Percentiles rank a stretch among this genome's conserved stretches.
Evolutionary conservation across 2,113 vertebrate genomes (phyloP).

Genomic region (Trematocara macrostoma): DNA sequence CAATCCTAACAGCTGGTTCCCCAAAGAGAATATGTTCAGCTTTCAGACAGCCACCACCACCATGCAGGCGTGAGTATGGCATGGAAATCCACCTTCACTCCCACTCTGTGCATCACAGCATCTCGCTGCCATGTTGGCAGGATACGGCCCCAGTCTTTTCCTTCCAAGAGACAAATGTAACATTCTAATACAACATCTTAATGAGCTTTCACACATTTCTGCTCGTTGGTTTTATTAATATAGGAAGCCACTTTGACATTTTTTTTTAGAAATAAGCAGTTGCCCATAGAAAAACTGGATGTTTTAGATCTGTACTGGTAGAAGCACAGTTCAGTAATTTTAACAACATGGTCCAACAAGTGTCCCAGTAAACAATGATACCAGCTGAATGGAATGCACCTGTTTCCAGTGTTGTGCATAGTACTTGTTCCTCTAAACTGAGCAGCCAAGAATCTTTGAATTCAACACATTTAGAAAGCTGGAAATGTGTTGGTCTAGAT

Average conservation of each 20-base stretch:
- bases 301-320: neutral
- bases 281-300: neutral
- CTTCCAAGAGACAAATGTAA: neutral
- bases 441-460: neutral
- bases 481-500: neutral
- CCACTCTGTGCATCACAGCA: neutral
- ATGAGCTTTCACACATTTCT: conserved; percentile 4
- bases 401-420: neutral
- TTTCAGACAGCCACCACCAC: conserved; percentile 96
- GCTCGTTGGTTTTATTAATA: neutral
- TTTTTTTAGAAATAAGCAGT: neutral
- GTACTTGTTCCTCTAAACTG: neutral
- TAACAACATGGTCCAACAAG: neutral
- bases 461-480: neutral
- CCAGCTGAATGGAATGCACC: neutral
- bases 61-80: conserved; percentile 96
- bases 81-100: neutral
- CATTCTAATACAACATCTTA: neutral
- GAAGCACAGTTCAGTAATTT: neutral
- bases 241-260: neutral
- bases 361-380: neutral
- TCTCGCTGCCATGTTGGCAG: neutral
- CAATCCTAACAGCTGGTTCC: conserved; percentile 88
- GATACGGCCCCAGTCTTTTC: neutral
- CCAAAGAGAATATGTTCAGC: conserved; percentile 96